Conservation (phyloP, 1,140 invertebrate genomes). For the Drosophila carrolli region DNA sequence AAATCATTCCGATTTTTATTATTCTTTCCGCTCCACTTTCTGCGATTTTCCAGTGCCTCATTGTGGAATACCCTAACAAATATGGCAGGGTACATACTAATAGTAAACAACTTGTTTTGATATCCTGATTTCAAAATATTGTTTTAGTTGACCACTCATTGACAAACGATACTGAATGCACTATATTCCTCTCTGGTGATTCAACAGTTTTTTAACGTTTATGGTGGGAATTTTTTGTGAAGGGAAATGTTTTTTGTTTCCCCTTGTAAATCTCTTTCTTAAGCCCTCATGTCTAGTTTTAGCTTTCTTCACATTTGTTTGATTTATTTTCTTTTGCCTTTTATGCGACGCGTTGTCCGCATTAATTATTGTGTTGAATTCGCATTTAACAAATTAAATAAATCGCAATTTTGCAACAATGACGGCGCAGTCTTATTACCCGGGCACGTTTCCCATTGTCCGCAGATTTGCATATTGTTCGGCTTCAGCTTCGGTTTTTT, state of each 20-base stretch:
- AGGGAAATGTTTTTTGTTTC: neutral
- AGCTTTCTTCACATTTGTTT: conserved; percentile 22
- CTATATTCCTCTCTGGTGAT: conserved; percentile 5
- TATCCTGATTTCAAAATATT: conserved; percentile 30
- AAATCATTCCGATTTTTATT: conserved; percentile 49
- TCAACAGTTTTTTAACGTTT: neutral
- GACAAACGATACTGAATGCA: neutral
- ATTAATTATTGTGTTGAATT: conserved; percentile 51
- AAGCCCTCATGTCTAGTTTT: conserved; percentile 8
- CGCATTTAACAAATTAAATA: conserved; percentile 65
- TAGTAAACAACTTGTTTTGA: conserved; percentile 29
- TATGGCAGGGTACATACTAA: neutral
- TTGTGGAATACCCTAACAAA: conserved; percentile 6
- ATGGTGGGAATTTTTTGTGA: neutral
- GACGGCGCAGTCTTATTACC: conserved; percentile 46
- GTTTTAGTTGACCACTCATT: conserved; percentile 7
- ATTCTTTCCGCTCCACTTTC: conserved; percentile 15
- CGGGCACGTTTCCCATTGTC: conserved; percentile 48
- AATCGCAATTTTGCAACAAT: conserved; percentile 59
- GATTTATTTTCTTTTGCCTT: conserved; percentile 4
- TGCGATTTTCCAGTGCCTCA: neutral
- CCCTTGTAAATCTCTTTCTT: neutral
- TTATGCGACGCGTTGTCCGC: conserved; percentile 32
- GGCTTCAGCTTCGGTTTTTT: conserved; percentile 15
- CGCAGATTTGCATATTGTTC: conserved; percentile 37